Base-by-base conservation (phyloP, 2,797 vertebrate species). In the Neosilurus hyrtlii region DNA sequence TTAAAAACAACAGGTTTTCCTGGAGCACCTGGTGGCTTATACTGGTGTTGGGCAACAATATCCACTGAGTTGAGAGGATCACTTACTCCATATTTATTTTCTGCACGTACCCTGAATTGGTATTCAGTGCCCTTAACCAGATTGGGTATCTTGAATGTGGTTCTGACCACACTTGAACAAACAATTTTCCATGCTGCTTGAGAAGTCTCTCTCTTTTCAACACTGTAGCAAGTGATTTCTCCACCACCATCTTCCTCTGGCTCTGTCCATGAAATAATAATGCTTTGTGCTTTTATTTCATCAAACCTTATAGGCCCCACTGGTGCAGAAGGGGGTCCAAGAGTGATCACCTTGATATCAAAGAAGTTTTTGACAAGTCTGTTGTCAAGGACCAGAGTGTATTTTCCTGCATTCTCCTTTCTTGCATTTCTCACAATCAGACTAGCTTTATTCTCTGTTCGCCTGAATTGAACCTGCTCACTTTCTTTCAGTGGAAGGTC, bases 171-270 rank as follows among this genome's bases (percentile, higher is more conserved):
- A 87, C 97, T 98, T 1, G 97, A 98, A 87, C 97, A 99, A 85
- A 99, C 95, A 90, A 99, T 94, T 89, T 99, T 99, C 98, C 98
- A 99, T 85, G 95, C 96, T 83, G 96, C 95, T 84, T 98, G 97
- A 84, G 97, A 96, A 68, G 95, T 95, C 94, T 99, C 97, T 81
- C 97, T 95, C 89, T 99, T 99, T 89, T 99, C 98, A 86, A 99
- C 95, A 67, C 96, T 97, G 89, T 99, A 99, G 87, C 96, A 97
- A 71, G 96, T 98, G 88, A 99, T 96, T 92, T 99, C 98, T 87
- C 96, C 95, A 87, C 98, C 97, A 80, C 98, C 97, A 0, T 99
- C 90, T 62, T 99, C 97, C 83, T 96, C 94, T n/a, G 98, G 97
- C 89, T 94, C 90, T 82, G 96, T 94, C 98, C 98, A 99, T 82